Evolutionary conservation across 2,888 invertebrate genomes (phyloP).

Genomic region (Andrena fulva): DNA sequence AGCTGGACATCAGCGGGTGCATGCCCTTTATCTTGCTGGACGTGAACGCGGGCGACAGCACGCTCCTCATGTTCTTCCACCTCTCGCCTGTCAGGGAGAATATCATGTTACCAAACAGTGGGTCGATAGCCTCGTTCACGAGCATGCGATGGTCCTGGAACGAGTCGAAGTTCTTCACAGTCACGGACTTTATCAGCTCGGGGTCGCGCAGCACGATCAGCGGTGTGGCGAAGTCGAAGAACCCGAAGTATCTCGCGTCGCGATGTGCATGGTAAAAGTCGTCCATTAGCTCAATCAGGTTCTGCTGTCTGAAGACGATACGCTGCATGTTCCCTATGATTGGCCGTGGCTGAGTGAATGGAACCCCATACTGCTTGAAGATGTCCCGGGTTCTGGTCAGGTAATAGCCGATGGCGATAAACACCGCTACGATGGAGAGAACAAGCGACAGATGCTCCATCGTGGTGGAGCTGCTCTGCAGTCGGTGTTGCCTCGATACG

Average conservation of each 20-base stretch:
- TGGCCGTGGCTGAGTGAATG: background rate
- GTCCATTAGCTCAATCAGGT: constrained; percentile 52
- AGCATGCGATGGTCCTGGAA: constrained; percentile 67
- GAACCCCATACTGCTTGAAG: background rate
- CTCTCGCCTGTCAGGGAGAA: constrained; percentile 81
- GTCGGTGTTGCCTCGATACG: background rate
- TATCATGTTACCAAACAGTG: constrained; percentile 68
- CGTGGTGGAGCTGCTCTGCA: no score
- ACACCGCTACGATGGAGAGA: background rate
- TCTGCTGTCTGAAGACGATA: constrained; percentile 39
- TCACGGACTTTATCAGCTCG: constrained; percentile 70
- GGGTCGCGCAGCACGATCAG: constrained; percentile 71
- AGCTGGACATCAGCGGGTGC: constrained; percentile 85
- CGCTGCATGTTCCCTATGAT: constrained; percentile 61
- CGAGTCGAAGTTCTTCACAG: constrained; percentile 67
- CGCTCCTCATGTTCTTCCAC: constrained; percentile 86
- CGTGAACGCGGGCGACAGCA: constrained; percentile 87
- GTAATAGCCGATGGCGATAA: constrained; percentile 21
- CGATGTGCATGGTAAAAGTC: constrained; percentile 60
- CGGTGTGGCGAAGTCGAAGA: constrained; percentile 69
- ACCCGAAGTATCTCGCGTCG: constrained; percentile 74
- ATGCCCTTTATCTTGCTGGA: constrained; percentile 87
- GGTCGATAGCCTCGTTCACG: constrained; percentile 52
- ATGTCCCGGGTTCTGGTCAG: background rate
- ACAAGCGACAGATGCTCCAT: constrained; percentile 8